Evolutionary conservation across 2,888 invertebrate species (phyloP), one percentile per base, ranked within the genome.

Genomic region (Hirtodrosophila histrioides): DNA sequence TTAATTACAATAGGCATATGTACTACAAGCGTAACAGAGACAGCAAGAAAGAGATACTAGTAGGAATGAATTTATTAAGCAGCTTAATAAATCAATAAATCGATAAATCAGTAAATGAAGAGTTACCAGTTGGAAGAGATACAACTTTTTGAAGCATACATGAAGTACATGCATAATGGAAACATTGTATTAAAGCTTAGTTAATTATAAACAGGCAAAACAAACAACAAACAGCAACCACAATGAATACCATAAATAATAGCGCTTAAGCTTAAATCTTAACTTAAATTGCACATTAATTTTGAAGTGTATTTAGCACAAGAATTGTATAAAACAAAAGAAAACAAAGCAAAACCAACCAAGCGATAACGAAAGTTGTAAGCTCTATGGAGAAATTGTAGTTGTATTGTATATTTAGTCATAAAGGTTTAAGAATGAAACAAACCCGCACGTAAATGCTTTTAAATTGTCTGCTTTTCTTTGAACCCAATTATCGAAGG

Each of bases 221-320:
- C 53, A 55, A 61, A 51, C 43, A 69, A 57, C 12, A 49, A 56
- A 62, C 35, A 51, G 31, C 23, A 60, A 65, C 43, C 58, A 60
- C 62, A 78, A 67, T 62, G 69, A 64, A 82, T 67, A 69, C 23
- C 36, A 23, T 50, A 57, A 49, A 51, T 36, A 68, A 64, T 75
- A 69, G 77, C 67, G 50, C 74, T 65, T 86, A 75, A 82, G 82
- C 73, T 62, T 73, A 53, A 62, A 57, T 53, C 44, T 40, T 50
- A 82, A 78, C 49, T 54, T 75, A 76, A 85, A 82, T 85, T 78
- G 88, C 88, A 83, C 86, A 87, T 87, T 85, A 81, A 77, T 84
- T 85, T 82, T 87, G 68, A 82, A 78, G 82, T 82, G 87, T 75
- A 86, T 84, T 66, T 65, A 75, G 85, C 78, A 87, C 81, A 84